Evolutionary conservation across 2,113 vertebrate genomes (phyloP), one percentile per base, ranked within the genome.

Genomic region (Sterna hirundo): DNA sequence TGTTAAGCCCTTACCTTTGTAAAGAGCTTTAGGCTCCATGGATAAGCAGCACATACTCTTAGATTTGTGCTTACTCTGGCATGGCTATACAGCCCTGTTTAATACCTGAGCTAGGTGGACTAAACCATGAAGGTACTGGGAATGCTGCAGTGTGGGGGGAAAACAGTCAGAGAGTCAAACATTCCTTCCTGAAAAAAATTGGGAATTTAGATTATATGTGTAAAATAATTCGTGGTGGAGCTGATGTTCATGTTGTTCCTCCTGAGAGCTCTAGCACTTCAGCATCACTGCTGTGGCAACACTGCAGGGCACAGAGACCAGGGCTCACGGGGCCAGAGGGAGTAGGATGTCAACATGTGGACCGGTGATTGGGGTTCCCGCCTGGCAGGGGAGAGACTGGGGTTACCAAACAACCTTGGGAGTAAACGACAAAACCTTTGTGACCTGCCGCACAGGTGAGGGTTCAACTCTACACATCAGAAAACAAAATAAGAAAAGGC

Each of bases 301-400:
- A 29, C 18, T 86, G 38, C 42, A 19, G 13, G 34, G 27, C 30
- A 44, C 30, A 58, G 38, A 22, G 42, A 38, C 6, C 36, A 69
- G 26, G 34, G 26, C 8, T n/a, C 9, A 20, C 10, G 77, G 17
- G 9, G 17, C 18, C 17, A 75, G 68, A 90, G 30, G 21, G 21
- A 51, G 5, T 1, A 13, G 4, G 0, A 1, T 5, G 1, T 17
- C 38, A 88, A 30, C 3, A 2, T 36, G 21, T 20, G 11, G 34
- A 49, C 4, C 9, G 40, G 11, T 38, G 65, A 10, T 2, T 81
- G 27, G 17, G 19, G 40, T 52, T 91, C 34, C 21, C 18, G 18
- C 5, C 14, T 83, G 26, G 29, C 15, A 52, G 9, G 13, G 14
- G 9, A 30, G 32, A 64, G 27, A 47, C 1, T 4, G 11, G 15